Percentiles rank a stretch among this genome's conserved stretches.
Conservation (phyloP, 2,797 vertebrate species). For the Sebastolobus altivelis region DNA sequence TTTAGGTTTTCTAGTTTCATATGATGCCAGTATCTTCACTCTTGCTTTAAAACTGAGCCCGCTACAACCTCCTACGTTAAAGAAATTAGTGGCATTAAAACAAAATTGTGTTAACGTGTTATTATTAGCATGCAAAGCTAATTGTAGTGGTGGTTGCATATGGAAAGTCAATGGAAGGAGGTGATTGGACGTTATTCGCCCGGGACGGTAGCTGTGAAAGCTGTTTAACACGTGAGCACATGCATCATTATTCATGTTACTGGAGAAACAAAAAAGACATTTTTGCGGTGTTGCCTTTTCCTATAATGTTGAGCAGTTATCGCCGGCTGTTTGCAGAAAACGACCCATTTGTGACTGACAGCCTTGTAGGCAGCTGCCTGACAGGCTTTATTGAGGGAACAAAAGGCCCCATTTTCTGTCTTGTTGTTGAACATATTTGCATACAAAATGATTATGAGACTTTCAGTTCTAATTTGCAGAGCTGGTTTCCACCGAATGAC, state of each 20-base stretch:
- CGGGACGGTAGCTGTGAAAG: background rate
- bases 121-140: background rate
- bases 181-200: too few species aligned
- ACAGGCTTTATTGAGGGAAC: conserved; percentile 15
- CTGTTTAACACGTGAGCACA: background rate
- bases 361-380: background rate
- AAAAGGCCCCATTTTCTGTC: background rate
- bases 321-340: background rate
- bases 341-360: background rate
- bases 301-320: background rate
- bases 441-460: background rate
- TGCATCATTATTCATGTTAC: background rate
- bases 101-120: too few species aligned
- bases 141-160: background rate
- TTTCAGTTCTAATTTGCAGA: background rate
- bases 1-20: background rate
- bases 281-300: background rate
- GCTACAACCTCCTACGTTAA: background rate
- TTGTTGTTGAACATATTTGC: conserved; percentile 7
- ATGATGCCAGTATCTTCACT: background rate
- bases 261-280: background rate
- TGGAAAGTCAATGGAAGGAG: background rate
- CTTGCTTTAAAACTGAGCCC: background rate
- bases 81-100: too few species aligned
- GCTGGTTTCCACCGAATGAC: background rate